Base-by-base conservation (phyloP, 2,113 vertebrate genomes). In the Dryoscopus gambensis region DNA sequence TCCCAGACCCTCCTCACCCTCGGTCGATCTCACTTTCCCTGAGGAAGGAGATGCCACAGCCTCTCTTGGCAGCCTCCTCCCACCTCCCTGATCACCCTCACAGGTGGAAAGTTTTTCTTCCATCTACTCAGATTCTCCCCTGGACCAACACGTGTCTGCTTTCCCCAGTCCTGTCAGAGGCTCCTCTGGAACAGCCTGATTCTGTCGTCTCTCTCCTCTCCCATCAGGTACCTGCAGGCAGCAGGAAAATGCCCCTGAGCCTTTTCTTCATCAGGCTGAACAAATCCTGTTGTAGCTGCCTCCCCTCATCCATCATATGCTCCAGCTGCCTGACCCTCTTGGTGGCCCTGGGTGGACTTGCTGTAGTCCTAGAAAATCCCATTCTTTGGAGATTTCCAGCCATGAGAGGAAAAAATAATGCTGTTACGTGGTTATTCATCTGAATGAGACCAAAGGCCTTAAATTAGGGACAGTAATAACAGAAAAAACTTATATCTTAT, bases 111-210 rank as follows among this genome's bases (percentile, higher is more conserved):
- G 10, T 1, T 68, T 78, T 46, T 50, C 35, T 40, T 24, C 2
- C 11, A 3, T 3, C 23, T 33, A 4, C 44, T 8, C 44, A 80
- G 28, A 33, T 37, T 63, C 67, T n/a, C 7, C 28, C 19, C 5
- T 6, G 21, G 70, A 7, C 30, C 85, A 55, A 3, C 5, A 11
- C 0, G 0, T 13, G 18, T 11, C 53, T 64, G 35, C 35, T 50
- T 6, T 10, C 62, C 64, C 27, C 31, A 27, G 42, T 10, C 13
- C 46, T 82, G 7, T 5, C 70, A 9, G 6, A 20, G 59, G 37
- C 30, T 23, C 13, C 42, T 53, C 62, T 49, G 22, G 77, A 75
- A 1, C 15, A n/a, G 35, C 49, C 47, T 37, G 52, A 4, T 22
- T 46, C 42, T 62, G 16, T 18, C 39, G 10, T 4, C 10, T 35